These are phyloP conservation scores for Cephus rjabovi DNA, from an alignment of 2,888 invertebrate genomes.

Conservation along the genomic window DNA sequence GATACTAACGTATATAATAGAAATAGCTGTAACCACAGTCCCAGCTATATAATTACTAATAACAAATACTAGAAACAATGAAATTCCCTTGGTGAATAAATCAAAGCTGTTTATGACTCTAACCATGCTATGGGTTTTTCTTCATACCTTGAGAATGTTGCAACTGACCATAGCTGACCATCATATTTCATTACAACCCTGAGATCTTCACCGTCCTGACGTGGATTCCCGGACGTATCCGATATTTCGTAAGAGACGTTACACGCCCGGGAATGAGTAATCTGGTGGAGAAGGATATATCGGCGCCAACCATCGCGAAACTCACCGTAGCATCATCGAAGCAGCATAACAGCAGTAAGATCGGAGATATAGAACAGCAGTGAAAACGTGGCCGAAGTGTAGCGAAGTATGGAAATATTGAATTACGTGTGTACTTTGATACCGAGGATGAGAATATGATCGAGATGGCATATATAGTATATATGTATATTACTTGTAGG, in stretches of 20 bases:
- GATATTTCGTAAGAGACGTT: background rate
- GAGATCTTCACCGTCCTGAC: background rate
- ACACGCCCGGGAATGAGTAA: background rate
- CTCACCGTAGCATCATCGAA: background rate
- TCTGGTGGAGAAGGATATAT: background rate
- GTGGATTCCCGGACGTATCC: background rate
- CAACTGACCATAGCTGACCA: conserved; percentile 18
- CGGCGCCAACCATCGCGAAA: background rate
- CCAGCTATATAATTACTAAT: background rate
- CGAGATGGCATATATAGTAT: background rate
- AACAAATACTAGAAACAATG: background rate
- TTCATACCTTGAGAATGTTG: background rate
- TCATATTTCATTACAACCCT: conserved; percentile 18
- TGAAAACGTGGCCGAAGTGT: background rate
- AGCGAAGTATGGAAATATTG: background rate
- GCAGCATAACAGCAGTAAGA: background rate
- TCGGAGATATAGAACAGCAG: background rate
- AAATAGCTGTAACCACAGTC: background rate
- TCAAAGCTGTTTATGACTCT: background rate
- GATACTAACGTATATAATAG: background rate
- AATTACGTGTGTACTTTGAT: background rate
- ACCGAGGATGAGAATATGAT: background rate
- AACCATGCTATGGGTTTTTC: background rate
- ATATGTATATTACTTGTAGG: background rate
- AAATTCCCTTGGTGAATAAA: background rate